Evolutionary conservation across 2,888 invertebrate species (phyloP), one percentile per base, ranked within the genome.

Genomic region (Cylindroiulus punctatus): DNA sequence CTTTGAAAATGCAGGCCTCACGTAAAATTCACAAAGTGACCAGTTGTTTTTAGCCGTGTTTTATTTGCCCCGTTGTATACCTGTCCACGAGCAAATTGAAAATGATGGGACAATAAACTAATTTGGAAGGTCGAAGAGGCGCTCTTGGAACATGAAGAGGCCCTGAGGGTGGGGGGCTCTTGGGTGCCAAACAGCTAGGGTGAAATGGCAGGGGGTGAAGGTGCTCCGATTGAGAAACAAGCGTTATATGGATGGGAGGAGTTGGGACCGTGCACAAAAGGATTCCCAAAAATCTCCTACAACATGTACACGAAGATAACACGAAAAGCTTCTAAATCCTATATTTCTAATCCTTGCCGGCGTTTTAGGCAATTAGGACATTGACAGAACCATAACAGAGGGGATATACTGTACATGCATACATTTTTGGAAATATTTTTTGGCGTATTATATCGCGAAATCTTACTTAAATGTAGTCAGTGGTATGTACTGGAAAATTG

Each of bases 71-170:
- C 26, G 76, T 76, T 76, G 26, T 83, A 83, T 83, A 83, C 44
- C 83, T 83, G 83, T 83, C 83, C 26, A 83, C 83, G 40, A 42
- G 44, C 83, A 83, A 83, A 83, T 83, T 83, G 83, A 83, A 83
- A 83, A 83, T 83, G 83, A 83, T 83, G 83, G 83, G 83, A 40
- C 44, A 83, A 83, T 83, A 83, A 83, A 83, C 40, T 83, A 76
- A 76, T 76, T 76, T 76, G 76, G 76, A 76, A 30, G 30, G 76
- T 76, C 17, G 30, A 76, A 30, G 17, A 76, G 57, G 22, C 57
- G 22, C 57, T 65, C 22, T 4, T 4, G 8, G 57, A 65, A 76
- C 14, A 30, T 30, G 30, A 30, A 32, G 4, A 32, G 30, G 10
- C 76, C 76, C 76, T 76, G 52, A 12, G 76, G 32, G 76, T 30